Evolutionary conservation across 1,140 invertebrate species (phyloP), one percentile per base, ranked within the genome.

Genomic region (Polypedilum vanderplanki): DNA sequence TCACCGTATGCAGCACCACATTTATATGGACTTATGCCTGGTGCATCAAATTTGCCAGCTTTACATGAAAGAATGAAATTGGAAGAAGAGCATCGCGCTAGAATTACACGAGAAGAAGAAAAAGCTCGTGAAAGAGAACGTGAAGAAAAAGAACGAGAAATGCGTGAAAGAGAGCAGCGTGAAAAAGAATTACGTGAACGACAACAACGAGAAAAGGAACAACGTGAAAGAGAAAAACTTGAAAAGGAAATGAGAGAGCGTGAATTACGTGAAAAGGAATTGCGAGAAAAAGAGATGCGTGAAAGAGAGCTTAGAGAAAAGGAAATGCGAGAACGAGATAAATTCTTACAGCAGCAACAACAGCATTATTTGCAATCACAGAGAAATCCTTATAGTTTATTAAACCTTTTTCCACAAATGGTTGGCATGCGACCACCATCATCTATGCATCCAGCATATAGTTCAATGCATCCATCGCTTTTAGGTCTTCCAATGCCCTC

Each of bases 41-140:
- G 86, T 86, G 76, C 83, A 86, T 84, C 81, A 81, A 76, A 84
- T 81, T 57, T 85, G 80, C 73, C 85, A 85, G 81, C 84, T 80
- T 78, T 88, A 85, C 78, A 87, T 87, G 86, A 88, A 87, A 79
- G 88, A 86, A 81, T 89, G 75, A 88, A 88, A 82, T 79, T 89
- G 77, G 88, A 90, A 82, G 89, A 90, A 79, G 89, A 90, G 78
- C 88, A 90, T 77, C 82, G 88, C 75, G 83, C 87, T 77, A 81
- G 87, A 33, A 80, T 87, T 78, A 83, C 82, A 40, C 83, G 86
- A 77, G 86, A 88, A 76, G 85, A 87, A 79, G 86, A 87, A 77
- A 70, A 70, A 18, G 65, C 65, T 18, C 85, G 86, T 76, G 86
- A 87, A 77, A 83, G 86, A 78, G 86, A 87, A 81, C 65, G 65